Base-by-base conservation (phyloP, 2,888 invertebrate species). In the Agonopterix alstromeriana region DNA sequence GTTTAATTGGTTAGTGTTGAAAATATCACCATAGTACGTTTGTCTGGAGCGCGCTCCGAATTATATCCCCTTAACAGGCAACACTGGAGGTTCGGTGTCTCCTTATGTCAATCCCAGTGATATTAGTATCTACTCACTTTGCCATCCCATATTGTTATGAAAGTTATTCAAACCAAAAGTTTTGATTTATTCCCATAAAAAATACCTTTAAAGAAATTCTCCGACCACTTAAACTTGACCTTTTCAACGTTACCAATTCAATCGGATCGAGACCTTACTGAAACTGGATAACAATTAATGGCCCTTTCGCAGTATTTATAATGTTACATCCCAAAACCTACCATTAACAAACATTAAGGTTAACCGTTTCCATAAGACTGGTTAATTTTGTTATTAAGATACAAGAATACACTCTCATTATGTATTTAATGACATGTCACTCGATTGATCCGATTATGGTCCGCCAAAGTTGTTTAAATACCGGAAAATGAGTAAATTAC, bases 361-460 rank as follows among this genome's bases (percentile, higher is more conserved):
- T 46, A 49, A 49, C 43, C 14, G 46, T 45, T 41, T 43, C 46
- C 40, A 40, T 46, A 43, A 49, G 17, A 36, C 46, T 43, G 43
- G 38, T 36, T 46, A 36, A 43, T 46, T 49, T 46, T 49, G 36
- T 36, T 46, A 35, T 36, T 35, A 49, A 49, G 36, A 44, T n/a
- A 48, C 38, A 38, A 38, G 35, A 43, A 63, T 12, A 42, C 14
- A 42, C 9, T 3, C 17, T 10, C 36, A 52, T 57, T 56, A 55
- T 53, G 49, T 41, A 40, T 9, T 8, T 56, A 63, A 63, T 58
- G 50, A 54, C 10, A 45, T 42, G 27, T 43, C 17, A 42, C 40
- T 36, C 40, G 46, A 53, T 49, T 53, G 55, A 47, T 55, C 55
- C 57, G 60, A 63, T 63, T 60, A 61, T 53, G 52, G 54, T 46